phyloP scores from a whole-genome alignment of 2,113 vertebrate genomes.

The Empidonax alnorum region DNA sequence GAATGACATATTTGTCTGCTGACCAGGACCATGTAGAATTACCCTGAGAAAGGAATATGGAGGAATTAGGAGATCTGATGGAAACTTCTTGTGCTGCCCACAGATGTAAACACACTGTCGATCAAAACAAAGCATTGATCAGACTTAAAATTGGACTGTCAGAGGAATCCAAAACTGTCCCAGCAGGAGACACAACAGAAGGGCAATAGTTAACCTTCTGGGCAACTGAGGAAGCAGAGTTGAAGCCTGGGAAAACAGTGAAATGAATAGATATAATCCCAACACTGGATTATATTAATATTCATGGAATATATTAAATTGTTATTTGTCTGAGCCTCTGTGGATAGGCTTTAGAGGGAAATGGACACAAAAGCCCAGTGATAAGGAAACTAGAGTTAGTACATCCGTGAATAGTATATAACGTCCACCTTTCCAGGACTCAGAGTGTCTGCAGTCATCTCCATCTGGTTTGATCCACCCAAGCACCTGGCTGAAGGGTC shows the following conservation, averaged over 20 bases:
- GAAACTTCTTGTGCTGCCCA: neutral
- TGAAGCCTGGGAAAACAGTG: neutral
- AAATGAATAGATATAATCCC: neutral
- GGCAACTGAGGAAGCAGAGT: neutral
- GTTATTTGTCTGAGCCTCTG: neutral
- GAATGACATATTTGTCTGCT: neutral
- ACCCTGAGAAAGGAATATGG: neutral
- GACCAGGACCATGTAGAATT: neutral
- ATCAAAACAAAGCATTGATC: neutral
- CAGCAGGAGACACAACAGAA: neutral
- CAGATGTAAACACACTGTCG: neutral
- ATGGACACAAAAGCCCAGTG: neutral
- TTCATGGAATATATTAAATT: neutral
- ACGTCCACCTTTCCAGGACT: rapidly evolving
- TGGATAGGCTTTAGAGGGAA: neutral
- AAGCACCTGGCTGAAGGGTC: neutral
- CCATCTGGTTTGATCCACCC: neutral
- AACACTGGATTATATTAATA: too few relatives aligned
- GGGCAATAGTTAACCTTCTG: neutral
- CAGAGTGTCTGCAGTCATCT: neutral
- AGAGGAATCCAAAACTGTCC: neutral
- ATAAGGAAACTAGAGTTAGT: neutral
- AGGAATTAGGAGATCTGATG: neutral
- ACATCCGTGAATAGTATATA: neutral
- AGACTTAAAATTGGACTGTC: neutral